These are phyloP conservation scores for Apotomis betuletana DNA, from an alignment of 2,888 invertebrate species.

Conservation along the genomic window DNA sequence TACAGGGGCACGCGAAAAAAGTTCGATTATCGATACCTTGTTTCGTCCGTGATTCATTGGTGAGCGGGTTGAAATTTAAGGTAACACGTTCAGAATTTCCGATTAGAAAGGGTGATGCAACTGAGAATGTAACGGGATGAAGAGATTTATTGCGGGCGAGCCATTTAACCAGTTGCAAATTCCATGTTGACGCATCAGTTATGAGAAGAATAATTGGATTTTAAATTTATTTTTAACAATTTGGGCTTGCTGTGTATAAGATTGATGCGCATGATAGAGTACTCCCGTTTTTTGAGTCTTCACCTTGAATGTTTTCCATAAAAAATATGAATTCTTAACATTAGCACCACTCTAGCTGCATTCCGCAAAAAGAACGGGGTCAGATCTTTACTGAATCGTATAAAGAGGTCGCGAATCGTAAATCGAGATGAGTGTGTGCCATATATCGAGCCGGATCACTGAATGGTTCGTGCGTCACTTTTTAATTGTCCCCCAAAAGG, in stretches of 20 bases:
- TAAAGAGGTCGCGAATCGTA: conserved; percentile 42
- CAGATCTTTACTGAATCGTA: conserved; percentile 45
- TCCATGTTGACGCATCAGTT: conserved; percentile 34
- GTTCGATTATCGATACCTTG: conserved; percentile 70
- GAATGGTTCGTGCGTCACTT: conserved; percentile 69
- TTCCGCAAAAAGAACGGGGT: conserved; percentile 36
- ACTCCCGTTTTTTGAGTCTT: no score
- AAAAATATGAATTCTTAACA: no score
- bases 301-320: no score
- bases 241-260: conserved; percentile 42
- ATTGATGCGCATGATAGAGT: conserved; percentile 26
- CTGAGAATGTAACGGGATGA: conserved; percentile 62
- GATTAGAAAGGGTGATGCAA: conserved; percentile 74
- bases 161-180: conserved; percentile 12
- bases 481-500: conserved; percentile 73
- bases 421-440: conserved; percentile 42
- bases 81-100: conserved; percentile 71
- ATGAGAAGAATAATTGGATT: conserved; percentile 34
- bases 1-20: conserved; percentile 70
- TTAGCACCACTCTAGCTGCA: neutral
- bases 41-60: conserved; percentile 75
- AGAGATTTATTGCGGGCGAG: conserved; percentile 33
- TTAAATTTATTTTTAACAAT: conserved; percentile 30
- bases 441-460: conserved; percentile 58
- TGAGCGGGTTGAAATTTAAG: conserved; percentile 72